phyloP scores from a whole-genome alignment of 1,140 invertebrate species.

The Drosophila simulans region DNA sequence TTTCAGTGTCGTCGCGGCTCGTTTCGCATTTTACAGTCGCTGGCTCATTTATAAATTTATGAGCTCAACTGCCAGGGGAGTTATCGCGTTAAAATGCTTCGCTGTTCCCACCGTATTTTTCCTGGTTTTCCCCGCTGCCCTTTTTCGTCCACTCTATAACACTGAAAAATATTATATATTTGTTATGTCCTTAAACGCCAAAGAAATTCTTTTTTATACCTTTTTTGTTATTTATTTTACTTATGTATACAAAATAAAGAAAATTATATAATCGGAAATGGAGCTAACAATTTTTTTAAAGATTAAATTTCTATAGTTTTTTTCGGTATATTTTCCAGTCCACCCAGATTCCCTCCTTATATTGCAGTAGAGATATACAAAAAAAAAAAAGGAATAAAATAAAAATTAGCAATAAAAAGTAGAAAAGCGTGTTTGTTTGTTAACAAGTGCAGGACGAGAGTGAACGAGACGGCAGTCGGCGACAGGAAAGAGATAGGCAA shows the following conservation, averaged over 20 bases:
- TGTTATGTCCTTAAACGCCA: too few species aligned
- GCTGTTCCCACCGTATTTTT: conserved; percentile 20
- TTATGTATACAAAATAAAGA: too few species aligned
- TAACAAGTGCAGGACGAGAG: conserved; percentile 66
- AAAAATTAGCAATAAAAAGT: conserved; percentile 83
- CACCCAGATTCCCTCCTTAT: not conserved
- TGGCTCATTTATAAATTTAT: conserved; percentile 83
- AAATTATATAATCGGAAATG: not conserved
- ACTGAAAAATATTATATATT: not conserved
- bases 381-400: conserved; percentile 68
- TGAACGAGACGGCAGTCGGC: conserved; percentile 16
- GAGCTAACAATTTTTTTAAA: not conserved
- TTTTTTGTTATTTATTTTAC: too few species aligned
- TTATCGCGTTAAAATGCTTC: conserved; percentile 80
- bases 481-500: conserved; percentile 1
- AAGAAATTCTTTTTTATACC: too few species aligned
- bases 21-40: conserved; percentile 79
- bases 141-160: not conserved
- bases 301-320: not conserved
- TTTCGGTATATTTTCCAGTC: not conserved
- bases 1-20: conserved; percentile 70
- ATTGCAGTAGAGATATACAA: conserved; percentile 55
- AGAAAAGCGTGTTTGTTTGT: conserved; percentile 83
- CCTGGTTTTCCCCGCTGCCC: not conserved
- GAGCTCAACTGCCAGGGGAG: conserved; percentile 81